Conservation (phyloP, 1,140 invertebrate species). For the Tyrophagus putrescentiae region DNA sequence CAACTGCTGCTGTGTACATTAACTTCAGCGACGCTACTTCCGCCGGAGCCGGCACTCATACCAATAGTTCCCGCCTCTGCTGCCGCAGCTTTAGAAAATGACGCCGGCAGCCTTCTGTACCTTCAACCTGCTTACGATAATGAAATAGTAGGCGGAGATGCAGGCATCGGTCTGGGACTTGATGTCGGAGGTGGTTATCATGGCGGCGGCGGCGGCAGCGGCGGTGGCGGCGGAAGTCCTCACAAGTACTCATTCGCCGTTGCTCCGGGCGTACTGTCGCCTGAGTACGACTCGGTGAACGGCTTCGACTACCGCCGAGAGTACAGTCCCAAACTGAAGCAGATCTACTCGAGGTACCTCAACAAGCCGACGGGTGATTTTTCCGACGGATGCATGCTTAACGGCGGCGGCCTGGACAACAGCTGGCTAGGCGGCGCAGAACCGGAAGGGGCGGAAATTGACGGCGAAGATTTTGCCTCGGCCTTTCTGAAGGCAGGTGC, state of each 20-base stretch:
- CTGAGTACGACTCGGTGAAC: neutral
- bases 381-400: neutral
- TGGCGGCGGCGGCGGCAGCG: no score
- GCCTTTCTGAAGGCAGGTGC: neutral
- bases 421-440: neutral
- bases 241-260: constrained; percentile 7
- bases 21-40: no score
- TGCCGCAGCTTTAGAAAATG: neutral
- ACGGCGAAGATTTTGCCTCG: neutral
- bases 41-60: no score
- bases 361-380: neutral
- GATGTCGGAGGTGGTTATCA: no score
- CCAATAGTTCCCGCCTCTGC: neutral
- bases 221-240: no score
- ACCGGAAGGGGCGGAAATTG: neutral
- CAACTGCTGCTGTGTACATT: no score
- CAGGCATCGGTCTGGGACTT: neutral
- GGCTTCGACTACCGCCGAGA: constrained; percentile 11
- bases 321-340: constrained; percentile 9
- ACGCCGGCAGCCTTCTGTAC: neutral
- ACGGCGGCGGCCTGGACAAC: neutral
- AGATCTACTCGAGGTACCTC: constrained; percentile 3
- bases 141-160: neutral
- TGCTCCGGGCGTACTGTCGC: constrained; percentile 6
- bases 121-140: neutral